phyloP scores from a whole-genome alignment of 92 coral and sea anemone species.

The Epizoanthus illoricatus region DNA sequence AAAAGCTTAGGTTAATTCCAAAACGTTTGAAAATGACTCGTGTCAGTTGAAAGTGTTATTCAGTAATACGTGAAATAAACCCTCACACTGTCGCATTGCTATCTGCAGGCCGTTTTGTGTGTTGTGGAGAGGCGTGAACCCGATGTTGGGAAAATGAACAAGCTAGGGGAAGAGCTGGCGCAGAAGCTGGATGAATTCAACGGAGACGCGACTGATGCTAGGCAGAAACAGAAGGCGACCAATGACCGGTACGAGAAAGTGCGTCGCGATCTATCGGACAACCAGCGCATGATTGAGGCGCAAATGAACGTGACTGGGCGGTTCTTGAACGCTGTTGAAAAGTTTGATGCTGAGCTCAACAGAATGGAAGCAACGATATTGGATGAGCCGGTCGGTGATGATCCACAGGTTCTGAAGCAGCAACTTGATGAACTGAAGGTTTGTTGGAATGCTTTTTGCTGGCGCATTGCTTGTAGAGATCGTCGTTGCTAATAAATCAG shows the following conservation, averaged over 20 bases:
- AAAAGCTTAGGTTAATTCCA: no score
- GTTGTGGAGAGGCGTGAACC: constrained; percentile 67
- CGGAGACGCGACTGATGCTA: constrained; percentile 68
- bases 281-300: constrained; percentile 67
- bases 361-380: constrained; percentile 64
- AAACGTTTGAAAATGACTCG: no score
- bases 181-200: constrained; percentile 59
- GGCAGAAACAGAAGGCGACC: constrained; percentile 55
- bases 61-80: background rate
- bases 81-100: background rate
- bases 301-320: constrained; percentile 66
- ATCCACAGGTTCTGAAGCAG: constrained; percentile 57
- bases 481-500: no score
- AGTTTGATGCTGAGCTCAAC: constrained; percentile 57
- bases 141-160: constrained; percentile 73
- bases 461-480: background rate
- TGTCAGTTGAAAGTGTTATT: no score
- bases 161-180: constrained; percentile 67
- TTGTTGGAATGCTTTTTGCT: background rate
- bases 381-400: constrained; percentile 64
- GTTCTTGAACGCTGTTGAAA: constrained; percentile 63
- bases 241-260: constrained; percentile 82
- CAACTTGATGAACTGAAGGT: constrained; percentile 76
- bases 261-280: constrained; percentile 64
- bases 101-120: constrained; percentile 61